Conservation (phyloP, 2,797 vertebrate genomes). For the Acanthurus tractus region DNA sequence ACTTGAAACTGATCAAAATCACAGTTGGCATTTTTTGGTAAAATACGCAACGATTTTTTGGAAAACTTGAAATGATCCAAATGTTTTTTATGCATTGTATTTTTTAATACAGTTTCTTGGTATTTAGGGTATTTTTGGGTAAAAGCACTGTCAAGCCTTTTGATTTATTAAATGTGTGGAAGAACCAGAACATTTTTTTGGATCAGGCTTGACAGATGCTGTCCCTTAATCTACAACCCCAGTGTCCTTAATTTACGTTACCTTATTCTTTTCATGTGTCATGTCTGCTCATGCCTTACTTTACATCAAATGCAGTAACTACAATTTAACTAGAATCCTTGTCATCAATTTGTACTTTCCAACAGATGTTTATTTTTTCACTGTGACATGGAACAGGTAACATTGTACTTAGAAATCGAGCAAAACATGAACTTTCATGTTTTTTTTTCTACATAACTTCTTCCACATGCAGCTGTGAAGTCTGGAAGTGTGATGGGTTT, state of each 20-base stretch:
- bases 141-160: constrained; percentile 43
- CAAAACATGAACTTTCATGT: constrained; percentile 53
- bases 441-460: constrained; percentile 33
- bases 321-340: constrained; percentile 51
- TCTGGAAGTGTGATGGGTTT: constrained; percentile 56
- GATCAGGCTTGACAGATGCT: constrained; percentile 50
- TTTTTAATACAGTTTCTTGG: constrained; percentile 68
- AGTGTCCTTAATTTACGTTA: constrained; percentile 77
- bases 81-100: constrained; percentile 83
- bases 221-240: constrained; percentile 63
- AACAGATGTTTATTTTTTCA: constrained; percentile 82
- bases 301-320: constrained; percentile 79
- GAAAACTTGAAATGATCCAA: constrained; percentile 76
- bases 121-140: constrained; percentile 57
- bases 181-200: constrained; percentile 45
- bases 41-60: constrained; percentile 53
- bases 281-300: constrained; percentile 84
- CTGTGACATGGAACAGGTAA: constrained; percentile 63
- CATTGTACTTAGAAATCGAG: constrained; percentile 69
- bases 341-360: constrained; percentile 75
- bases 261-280: constrained; percentile 62
- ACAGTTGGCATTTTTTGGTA: constrained; percentile 20
- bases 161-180: constrained; percentile 36
- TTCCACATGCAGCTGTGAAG: constrained; percentile 68
- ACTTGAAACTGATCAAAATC: constrained; percentile 34